phyloP scores from a whole-genome alignment of 2,888 invertebrate genomes.

The Tanytarsus gracilentus region DNA sequence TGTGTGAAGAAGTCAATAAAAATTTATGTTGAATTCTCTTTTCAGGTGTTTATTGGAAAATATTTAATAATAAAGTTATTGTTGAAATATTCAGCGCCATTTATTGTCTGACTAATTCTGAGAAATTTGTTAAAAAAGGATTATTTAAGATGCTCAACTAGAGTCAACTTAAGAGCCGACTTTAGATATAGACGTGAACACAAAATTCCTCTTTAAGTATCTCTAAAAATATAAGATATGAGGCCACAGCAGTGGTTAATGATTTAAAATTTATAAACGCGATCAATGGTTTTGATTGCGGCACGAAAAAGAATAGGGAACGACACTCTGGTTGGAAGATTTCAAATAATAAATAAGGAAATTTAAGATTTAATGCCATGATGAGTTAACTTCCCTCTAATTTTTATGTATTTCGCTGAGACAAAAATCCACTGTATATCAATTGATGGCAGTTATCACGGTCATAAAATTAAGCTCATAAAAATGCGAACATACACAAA shows the following conservation, averaged over 20 bases:
- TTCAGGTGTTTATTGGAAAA: constrained; percentile 12
- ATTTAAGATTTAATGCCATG: too few species aligned
- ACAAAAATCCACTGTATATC: neutral
- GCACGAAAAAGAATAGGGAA: too few species aligned
- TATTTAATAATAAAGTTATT: constrained; percentile 12
- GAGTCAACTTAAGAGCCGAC: too few species aligned
- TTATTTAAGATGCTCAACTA: neutral
- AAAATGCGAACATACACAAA: neutral
- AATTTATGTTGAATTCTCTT: neutral
- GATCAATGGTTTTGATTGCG: neutral
- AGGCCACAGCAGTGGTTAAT: neutral
- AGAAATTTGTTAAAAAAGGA: neutral
- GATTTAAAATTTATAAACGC: neutral
- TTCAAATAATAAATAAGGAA: too few species aligned
- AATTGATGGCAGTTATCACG: neutral
- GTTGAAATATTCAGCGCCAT: neutral
- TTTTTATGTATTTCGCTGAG: too few species aligned
- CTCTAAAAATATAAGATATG: too few species aligned
- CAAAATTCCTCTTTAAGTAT: too few species aligned
- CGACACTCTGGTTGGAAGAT: too few species aligned
- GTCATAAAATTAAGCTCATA: neutral
- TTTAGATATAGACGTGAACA: too few species aligned
- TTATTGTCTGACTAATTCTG: neutral
- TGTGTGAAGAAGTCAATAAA: constrained; percentile 24
- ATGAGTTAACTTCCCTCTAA: too few species aligned